Conservation (phyloP, 2,113 vertebrate genomes). For the Engystomops pustulosus region DNA sequence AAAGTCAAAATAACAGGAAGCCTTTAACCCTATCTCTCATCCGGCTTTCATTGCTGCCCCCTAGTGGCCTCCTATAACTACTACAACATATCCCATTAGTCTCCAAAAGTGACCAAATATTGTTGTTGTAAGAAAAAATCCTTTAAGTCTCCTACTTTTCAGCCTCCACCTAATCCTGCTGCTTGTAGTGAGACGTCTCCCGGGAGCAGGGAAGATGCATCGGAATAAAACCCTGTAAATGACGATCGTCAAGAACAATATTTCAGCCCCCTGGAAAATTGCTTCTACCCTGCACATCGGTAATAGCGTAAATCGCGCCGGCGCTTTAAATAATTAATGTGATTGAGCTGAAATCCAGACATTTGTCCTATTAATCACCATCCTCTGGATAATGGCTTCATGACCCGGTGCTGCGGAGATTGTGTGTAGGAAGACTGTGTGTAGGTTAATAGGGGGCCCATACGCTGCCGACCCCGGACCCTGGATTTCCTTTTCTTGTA, state of each 20-base stretch:
- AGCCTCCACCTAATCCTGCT: background rate
- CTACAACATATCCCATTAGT: background rate
- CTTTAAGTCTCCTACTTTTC: background rate
- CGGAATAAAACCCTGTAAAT: background rate
- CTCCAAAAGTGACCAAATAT: background rate
- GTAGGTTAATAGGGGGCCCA: background rate
- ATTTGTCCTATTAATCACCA: background rate
- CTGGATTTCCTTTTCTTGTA: background rate
- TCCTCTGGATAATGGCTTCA: background rate
- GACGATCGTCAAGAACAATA: background rate
- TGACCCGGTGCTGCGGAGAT: background rate
- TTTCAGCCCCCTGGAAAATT: background rate
- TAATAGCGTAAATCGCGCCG: background rate
- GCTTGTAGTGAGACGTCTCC: background rate
- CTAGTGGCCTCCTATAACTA: background rate
- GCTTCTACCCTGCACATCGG: background rate
- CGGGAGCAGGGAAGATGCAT: background rate
- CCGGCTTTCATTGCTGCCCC: background rate
- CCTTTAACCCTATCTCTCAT: no score
- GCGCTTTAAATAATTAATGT: background rate
- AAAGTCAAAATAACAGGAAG: background rate
- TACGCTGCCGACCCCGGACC: background rate
- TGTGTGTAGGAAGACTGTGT: background rate
- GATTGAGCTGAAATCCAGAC: background rate
- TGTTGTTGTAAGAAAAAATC: no score